These are phyloP conservation scores for Zeus faber DNA, from an alignment of 2,113 vertebrate species.

Conservation along the genomic window DNA sequence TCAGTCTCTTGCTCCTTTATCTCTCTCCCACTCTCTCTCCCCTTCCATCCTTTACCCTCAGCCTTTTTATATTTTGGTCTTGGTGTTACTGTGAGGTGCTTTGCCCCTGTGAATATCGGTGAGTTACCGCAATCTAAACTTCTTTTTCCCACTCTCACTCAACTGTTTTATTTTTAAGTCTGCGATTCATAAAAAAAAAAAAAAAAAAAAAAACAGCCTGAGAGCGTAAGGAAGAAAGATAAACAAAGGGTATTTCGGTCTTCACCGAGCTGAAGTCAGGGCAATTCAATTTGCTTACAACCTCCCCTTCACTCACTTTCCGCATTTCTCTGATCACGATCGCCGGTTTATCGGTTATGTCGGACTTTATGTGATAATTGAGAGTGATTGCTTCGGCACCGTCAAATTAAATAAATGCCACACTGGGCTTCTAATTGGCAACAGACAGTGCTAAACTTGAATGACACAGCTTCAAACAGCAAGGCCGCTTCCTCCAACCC, in stretches of 20 bases:
- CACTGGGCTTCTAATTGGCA: conserved; percentile 67
- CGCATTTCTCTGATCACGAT: conserved; percentile 29
- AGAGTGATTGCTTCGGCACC: conserved; percentile 61
- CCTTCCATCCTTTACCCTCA: no score
- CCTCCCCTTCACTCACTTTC: conserved; percentile 25
- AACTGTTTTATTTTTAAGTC: conserved; percentile 32
- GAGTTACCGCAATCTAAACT: conserved; percentile 28
- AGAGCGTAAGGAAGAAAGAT: conserved; percentile 16
- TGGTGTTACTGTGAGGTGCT: conserved; percentile 11
- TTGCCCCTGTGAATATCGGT: conserved; percentile 42
- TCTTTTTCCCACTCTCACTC: conserved; percentile 1
- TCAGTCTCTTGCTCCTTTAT: conserved; percentile 13
- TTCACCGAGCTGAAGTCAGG: conserved; percentile 23
- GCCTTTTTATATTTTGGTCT: conserved; percentile 40
- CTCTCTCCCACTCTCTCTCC: conserved; percentile 33
- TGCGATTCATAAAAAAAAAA: conserved; percentile 19
- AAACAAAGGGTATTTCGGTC: conserved; percentile 40
- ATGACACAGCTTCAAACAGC: conserved; percentile 57
- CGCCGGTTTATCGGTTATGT: conserved; percentile 68
- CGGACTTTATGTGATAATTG: conserved; percentile 68
- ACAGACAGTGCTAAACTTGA: conserved; percentile 61
- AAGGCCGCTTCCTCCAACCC: conserved; percentile 4
- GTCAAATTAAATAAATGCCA: conserved; percentile 74
- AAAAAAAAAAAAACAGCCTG: conserved; percentile 11
- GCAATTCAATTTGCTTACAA: conserved; percentile 49